Evolutionary conservation across 2,797 vertebrate species (phyloP).

Genomic region (Pantherophis alleghaniensis): DNA sequence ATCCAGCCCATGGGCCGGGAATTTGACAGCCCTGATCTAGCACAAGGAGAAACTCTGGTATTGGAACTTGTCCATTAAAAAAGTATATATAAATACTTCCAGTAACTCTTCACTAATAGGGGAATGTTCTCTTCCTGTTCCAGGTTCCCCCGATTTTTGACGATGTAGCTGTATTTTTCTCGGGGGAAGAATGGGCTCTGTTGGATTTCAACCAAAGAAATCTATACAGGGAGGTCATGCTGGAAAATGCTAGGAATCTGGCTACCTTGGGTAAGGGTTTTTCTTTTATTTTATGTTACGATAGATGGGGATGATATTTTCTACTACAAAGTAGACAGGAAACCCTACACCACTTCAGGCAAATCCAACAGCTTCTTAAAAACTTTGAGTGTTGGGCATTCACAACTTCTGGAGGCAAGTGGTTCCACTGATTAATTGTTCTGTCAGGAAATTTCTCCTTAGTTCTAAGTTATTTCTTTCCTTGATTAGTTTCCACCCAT

Average conservation of each 20-base stretch:
- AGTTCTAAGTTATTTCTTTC: no score
- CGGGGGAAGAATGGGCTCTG: not conserved
- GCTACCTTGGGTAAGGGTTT: not conserved
- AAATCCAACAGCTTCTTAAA: not conserved
- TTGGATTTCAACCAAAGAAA: not conserved
- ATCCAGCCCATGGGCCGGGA: no score
- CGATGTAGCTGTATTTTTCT: not conserved
- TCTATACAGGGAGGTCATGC: not conserved
- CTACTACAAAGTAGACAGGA: not conserved
- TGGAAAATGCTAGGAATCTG: not conserved
- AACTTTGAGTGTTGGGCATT: not conserved
- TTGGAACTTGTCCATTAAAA: not conserved
- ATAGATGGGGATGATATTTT: not conserved
- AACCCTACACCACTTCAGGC: no score
- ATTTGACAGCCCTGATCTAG: not conserved
- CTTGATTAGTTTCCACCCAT: no score
- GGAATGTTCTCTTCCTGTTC: not conserved
- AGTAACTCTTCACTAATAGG: not conserved
- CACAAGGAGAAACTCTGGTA: not conserved
- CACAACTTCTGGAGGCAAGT: not conserved
- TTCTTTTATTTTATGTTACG: not conserved
- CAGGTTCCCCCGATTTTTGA: not conserved
- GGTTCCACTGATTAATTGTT: not conserved
- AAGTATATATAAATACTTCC: not conserved
- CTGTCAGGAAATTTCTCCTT: not conserved